phyloP scores from a whole-genome alignment of 1,140 invertebrate genomes.

The Cotesia typhae region DNA sequence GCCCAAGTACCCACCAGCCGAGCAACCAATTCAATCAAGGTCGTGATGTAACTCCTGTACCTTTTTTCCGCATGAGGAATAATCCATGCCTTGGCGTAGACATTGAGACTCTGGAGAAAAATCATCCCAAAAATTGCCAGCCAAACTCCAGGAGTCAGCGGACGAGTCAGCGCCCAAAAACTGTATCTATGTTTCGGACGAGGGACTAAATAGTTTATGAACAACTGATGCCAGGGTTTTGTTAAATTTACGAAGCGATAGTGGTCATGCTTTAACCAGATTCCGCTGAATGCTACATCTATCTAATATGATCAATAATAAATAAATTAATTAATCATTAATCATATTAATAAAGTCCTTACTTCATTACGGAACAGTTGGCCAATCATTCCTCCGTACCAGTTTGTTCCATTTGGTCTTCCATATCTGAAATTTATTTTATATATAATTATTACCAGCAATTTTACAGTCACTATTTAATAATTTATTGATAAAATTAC shows the following conservation, averaged over 20 bases:
- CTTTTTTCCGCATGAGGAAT: slow-evolving; percentile 45
- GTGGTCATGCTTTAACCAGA: slow-evolving; percentile 48
- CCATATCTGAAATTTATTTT: slow-evolving; percentile 47
- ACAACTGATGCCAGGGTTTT: slow-evolving; percentile 48
- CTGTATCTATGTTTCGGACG: slow-evolving; percentile 49
- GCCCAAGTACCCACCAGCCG: slow-evolving; percentile 51
- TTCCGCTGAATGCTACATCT: slow-evolving; percentile 53
- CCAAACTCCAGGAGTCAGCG: slow-evolving; percentile 50
- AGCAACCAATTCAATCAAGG: slow-evolving; percentile 50
- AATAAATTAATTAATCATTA: slow-evolving; percentile 2
- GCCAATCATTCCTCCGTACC: slow-evolving; percentile 51
- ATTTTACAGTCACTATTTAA: neutral
- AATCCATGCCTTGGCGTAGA: slow-evolving; percentile 44
- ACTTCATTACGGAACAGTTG: slow-evolving; percentile 43
- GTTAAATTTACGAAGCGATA: slow-evolving; percentile 44
- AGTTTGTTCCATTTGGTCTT: slow-evolving; percentile 43
- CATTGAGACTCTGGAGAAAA: slow-evolving; percentile 41
- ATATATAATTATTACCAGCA: neutral
- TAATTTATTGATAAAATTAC: slow-evolving; percentile 31
- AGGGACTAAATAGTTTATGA: slow-evolving; percentile 53
- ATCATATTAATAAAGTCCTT: neutral
- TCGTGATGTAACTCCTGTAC: slow-evolving; percentile 47
- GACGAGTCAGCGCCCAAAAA: slow-evolving; percentile 55
- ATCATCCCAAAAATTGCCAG: slow-evolving; percentile 40
- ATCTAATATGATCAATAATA: slow-evolving; percentile 35